Evolutionary conservation across 2,888 invertebrate genomes (phyloP), one percentile per base, ranked within the genome.

Genomic region (Slavum lentiscoides): DNA sequence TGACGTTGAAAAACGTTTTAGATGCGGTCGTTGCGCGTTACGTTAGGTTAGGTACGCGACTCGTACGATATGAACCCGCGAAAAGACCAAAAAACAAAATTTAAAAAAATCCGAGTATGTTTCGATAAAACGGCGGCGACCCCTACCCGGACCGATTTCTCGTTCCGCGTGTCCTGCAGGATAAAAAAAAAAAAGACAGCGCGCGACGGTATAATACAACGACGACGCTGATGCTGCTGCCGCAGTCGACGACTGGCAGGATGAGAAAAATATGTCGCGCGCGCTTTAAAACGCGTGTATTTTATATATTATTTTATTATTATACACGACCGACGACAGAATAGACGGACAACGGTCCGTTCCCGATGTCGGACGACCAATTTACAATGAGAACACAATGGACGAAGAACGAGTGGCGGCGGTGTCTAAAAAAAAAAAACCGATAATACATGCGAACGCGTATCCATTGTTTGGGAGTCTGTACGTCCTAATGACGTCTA

Each of bases 381-480:
- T 77, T 77, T 75, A 75, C 75, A 69, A n/a, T n/a, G n/a, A 7
- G 9, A 69, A 69, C 69, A 77, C 76, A 77, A 77, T 77, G 62
- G 69, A 37, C 53, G 49, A 23, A 39, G 19, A 39, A 17, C 69
- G 70, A 17, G 37, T 6, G 3, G 21, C 43, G 6, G 53, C 4
- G 21, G 37, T 69, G 77, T 77, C 70, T 77, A 23, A 70, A 77
- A 30, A 4, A 30, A 30, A 30, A 30, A 69, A 70, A 53, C 30
- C 53, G 9, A 69, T 62, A 43, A 23, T 23, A 21, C 9, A 43
- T 9, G 43, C 9, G 43, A 9, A 6, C 53, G 37, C 17, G 75
- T 59, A 49, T 49, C 67, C 75, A 76, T 76, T 76, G 75, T 76
- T 76, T 30, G 39, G 66, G 23, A n/a, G 2, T 17, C 13, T 64